These are phyloP conservation scores for Drosophila maculinotata DNA, from an alignment of 2,888 invertebrate species.

Conservation along the genomic window DNA sequence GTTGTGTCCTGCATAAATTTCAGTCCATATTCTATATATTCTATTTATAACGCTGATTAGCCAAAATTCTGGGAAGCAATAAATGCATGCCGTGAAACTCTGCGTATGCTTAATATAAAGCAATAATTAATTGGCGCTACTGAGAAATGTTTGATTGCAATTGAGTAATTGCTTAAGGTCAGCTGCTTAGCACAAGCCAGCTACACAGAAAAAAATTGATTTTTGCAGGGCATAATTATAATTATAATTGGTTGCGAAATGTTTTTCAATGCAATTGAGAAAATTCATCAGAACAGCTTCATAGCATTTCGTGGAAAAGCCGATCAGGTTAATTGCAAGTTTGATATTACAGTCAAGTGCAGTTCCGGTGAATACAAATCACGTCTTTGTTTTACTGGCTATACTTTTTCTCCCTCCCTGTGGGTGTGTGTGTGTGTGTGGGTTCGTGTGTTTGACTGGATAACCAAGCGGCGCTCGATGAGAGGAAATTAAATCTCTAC, in stretches of 20 bases:
- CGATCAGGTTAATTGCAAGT: conserved; percentile 4
- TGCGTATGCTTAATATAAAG: conserved; percentile 44
- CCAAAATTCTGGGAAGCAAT: not conserved
- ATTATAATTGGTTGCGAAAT: no score
- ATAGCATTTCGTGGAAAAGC: not conserved
- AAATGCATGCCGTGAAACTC: conserved; percentile 24
- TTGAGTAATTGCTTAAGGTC: not conserved
- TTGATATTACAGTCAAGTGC: conserved; percentile 26
- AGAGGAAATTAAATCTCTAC: conserved; percentile 76
- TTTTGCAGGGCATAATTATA: no score
- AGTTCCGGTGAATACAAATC: conserved; percentile 13
- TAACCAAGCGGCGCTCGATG: conserved; percentile 59
- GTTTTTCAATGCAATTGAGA: not conserved
- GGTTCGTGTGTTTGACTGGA: conserved; percentile 21
- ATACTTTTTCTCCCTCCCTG: not conserved
- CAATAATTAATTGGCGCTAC: not conserved
- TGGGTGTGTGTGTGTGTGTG: not conserved
- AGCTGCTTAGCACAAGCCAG: not conserved
- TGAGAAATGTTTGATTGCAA: not conserved
- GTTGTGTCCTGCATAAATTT: conserved; percentile 63
- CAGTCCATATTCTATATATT: conserved; percentile 14
- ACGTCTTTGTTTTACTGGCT: conserved; percentile 16
- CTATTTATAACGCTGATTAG: conserved; percentile 33
- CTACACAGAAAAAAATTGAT: no score
- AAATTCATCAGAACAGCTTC: not conserved